Evolutionary conservation across 2,113 vertebrate genomes (phyloP).

Genomic region (Ailurus styani): DNA sequence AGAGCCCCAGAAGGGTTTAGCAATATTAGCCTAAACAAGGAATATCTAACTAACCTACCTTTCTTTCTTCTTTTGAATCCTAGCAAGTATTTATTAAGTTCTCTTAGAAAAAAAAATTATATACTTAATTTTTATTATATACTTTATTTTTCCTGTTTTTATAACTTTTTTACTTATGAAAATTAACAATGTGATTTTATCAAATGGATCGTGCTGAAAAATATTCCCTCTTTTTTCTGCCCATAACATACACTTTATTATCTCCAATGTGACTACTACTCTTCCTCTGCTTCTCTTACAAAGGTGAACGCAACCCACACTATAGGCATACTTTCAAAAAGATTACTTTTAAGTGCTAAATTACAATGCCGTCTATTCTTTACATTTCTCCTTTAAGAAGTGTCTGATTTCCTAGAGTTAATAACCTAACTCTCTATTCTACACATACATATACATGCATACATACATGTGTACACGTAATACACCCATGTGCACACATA

Average conservation of each 20-base stretch:
- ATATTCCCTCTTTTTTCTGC: not conserved
- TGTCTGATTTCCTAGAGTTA: not conserved
- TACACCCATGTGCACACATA: too few species aligned
- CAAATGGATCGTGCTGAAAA: not conserved
- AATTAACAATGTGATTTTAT: not conserved
- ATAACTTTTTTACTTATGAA: not conserved
- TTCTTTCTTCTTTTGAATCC: not conserved
- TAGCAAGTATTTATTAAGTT: not conserved
- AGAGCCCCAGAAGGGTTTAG: not conserved
- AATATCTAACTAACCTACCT: not conserved
- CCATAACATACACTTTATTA: not conserved
- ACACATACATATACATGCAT: rapidly evolving
- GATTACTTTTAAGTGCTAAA: not conserved
- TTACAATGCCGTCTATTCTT: not conserved
- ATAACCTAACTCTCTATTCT: not conserved
- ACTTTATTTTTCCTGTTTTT: not conserved
- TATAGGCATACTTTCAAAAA: not conserved
- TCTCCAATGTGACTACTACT: not conserved
- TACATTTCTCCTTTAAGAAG: not conserved
- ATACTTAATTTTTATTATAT: not conserved
- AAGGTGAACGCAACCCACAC: not conserved
- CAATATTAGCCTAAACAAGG: not conserved
- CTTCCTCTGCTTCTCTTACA: not conserved
- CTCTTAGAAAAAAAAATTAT: not conserved
- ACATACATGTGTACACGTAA: too few species aligned